Evolutionary conservation across 2,888 invertebrate species (phyloP).

Genomic region (Axea sp.): DNA sequence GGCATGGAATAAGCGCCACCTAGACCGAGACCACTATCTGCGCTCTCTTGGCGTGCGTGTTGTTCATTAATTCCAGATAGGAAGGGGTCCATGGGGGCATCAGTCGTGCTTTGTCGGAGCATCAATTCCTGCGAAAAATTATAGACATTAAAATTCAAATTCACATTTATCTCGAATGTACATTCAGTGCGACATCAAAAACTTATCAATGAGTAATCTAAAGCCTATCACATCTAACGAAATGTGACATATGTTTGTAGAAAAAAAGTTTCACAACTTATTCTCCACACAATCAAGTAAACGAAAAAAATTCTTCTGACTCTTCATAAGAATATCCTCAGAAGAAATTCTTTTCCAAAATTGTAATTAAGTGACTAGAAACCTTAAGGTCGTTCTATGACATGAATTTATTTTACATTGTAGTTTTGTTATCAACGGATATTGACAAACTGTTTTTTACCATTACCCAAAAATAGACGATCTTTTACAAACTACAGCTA

Average conservation of each 20-base stretch:
- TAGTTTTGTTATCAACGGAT: too few species aligned
- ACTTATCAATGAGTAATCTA: slow-evolving; percentile 5
- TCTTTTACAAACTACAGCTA: too few species aligned
- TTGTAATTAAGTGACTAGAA: too few species aligned
- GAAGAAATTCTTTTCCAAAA: too few species aligned
- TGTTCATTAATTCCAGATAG: slow-evolving; percentile 88
- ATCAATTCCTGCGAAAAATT: slow-evolving; percentile 83
- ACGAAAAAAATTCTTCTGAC: too few species aligned
- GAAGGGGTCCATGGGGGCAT: slow-evolving; percentile 88
- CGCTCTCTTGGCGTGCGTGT: slow-evolving; percentile 96
- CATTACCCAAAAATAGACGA: too few species aligned
- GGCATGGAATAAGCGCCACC: slow-evolving; percentile 93
- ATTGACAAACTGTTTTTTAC: too few species aligned
- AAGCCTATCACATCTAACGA: slow-evolving; percentile 44
- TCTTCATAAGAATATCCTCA: too few species aligned
- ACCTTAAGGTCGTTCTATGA: too few species aligned
- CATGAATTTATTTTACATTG: too few species aligned
- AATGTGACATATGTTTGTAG: slow-evolving; percentile 24
- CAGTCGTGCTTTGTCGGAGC: slow-evolving; percentile 85
- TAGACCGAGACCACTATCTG: slow-evolving; percentile 96
- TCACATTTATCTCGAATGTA: neutral
- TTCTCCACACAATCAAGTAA: too few species aligned
- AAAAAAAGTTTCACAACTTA: neutral
- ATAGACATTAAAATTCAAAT: slow-evolving; percentile 1
- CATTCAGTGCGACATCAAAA: slow-evolving; percentile 14